Percentiles rank a stretch among this genome's conserved stretches.
These are phyloP conservation scores for Nothoprocta pentlandii DNA, from an alignment of 2,113 vertebrate genomes.

Conservation along the genomic window DNA sequence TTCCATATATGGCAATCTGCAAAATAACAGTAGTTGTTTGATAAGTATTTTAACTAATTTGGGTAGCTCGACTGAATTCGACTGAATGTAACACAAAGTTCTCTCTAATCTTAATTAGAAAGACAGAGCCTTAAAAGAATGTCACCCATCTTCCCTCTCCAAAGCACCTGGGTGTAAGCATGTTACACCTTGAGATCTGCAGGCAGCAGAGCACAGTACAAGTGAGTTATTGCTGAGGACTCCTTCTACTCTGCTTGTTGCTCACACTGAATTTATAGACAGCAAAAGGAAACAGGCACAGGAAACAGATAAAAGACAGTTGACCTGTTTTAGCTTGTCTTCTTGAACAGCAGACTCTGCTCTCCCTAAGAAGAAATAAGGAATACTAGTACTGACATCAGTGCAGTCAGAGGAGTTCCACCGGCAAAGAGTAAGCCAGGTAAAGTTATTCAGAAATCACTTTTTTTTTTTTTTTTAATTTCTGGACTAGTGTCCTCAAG, in stretches of 20 bases:
- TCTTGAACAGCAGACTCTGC: not conserved
- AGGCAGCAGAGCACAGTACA: not conserved
- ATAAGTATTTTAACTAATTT: not conserved
- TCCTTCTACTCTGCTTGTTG: not conserved
- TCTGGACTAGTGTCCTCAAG: not conserved
- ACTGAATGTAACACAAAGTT: not conserved
- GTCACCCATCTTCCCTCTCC: not conserved
- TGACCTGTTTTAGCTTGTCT: not conserved
- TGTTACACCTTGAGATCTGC: not conserved
- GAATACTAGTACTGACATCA: not conserved
- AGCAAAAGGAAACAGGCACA: not conserved
- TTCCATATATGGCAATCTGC: conserved; percentile 96
- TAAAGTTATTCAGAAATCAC: not conserved
- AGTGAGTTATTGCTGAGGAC: not conserved
- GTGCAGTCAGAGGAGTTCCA: not conserved
- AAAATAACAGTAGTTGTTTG: conserved; percentile 36
- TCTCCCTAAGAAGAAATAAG: not conserved
- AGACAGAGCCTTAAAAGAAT: not conserved
- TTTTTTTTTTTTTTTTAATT: not conserved
- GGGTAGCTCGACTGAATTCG: not conserved
- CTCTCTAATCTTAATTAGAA: not conserved
- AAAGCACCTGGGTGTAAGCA: not conserved
- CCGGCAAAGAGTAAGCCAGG: not conserved
- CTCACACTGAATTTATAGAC: not conserved
- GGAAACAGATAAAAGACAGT: not conserved